These are phyloP conservation scores for Nyleta sp. DNA, from an alignment of 2,888 invertebrate species.

Conservation along the genomic window DNA sequence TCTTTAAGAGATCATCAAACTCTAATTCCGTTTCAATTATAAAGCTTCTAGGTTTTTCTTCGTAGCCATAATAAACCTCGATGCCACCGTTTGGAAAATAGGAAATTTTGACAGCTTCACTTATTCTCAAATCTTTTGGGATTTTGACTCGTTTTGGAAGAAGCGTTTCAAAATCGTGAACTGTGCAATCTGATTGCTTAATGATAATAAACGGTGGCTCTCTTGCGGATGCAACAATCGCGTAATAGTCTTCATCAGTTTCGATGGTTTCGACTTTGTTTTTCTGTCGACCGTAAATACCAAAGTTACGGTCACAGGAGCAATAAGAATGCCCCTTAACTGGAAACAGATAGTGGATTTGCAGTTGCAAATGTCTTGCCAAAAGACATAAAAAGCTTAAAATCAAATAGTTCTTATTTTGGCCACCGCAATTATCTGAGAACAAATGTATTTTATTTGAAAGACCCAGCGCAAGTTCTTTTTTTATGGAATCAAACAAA, in stretches of 20 bases:
- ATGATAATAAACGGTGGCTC: conserved; percentile 52
- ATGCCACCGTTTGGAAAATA: conserved; percentile 40
- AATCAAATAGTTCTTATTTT: conserved; percentile 53
- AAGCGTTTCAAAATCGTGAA: conserved; percentile 48
- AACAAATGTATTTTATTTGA: conserved; percentile 61
- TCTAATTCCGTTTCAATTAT: conserved; percentile 21
- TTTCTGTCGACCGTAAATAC: conserved; percentile 53
- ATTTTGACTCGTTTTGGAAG: conserved; percentile 17
- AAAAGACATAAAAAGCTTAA: conserved; percentile 38
- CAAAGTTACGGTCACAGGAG: conserved; percentile 62
- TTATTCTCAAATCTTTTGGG: conserved; percentile 31
- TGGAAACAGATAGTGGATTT: conserved; percentile 59
- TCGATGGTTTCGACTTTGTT: conserved; percentile 50
- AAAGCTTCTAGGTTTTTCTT: conserved; percentile 13
- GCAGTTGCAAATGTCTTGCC: conserved; percentile 26
- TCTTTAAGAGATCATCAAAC: conserved; percentile 32
- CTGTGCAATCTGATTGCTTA: conserved; percentile 23
- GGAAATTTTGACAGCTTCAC: conserved; percentile 32
- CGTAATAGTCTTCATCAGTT: conserved; percentile 49
- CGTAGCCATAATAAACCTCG: conserved; percentile 18
- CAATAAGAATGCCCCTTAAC: conserved; percentile 65
- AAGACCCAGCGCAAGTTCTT: conserved; percentile 33
- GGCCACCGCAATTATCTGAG: conserved; percentile 52
- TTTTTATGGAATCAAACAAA: conserved; percentile 38
- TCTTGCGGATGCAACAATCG: conserved; percentile 50